Conservation (phyloP, 2,113 vertebrate species). For the Chitala chitala region DNA sequence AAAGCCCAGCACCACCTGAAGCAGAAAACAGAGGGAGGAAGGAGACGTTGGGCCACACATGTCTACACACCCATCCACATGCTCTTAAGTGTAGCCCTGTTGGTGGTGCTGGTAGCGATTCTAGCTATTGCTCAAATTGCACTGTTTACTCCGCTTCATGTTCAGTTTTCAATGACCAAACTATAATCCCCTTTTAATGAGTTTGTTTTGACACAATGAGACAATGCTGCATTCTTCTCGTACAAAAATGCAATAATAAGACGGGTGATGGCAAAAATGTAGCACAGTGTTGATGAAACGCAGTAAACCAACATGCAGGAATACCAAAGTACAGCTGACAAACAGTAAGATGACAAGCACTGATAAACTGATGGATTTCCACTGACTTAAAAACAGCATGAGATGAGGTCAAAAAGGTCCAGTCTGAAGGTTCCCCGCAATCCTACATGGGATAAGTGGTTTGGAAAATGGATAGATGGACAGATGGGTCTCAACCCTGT, state of each 20-base stretch:
- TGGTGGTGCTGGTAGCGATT: no score
- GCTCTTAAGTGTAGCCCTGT: not conserved
- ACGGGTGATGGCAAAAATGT: no score
- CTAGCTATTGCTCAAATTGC: no score
- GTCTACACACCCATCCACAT: not conserved
- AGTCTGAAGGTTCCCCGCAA: no score
- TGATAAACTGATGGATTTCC: not conserved
- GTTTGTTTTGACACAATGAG: not conserved
- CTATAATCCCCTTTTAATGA: no score
- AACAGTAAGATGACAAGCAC: not conserved
- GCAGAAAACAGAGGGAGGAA: slow-evolving; percentile 19
- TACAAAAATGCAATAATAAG: no score
- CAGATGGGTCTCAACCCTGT: not conserved
- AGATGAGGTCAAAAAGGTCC: no score
- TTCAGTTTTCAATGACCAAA: not conserved
- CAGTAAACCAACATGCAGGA: not conserved
- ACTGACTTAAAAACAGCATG: no score
- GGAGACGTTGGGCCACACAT: not conserved
- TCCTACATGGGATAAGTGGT: no score
- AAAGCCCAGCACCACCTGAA: slow-evolving; percentile 84
- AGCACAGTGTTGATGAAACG: no score
- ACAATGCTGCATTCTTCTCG: no score
- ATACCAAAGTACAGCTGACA: not conserved
- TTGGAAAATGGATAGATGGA: no score
- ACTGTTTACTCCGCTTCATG: not conserved